Base-by-base conservation (phyloP, 2,888 invertebrate species). In the Escarpia spicata region DNA sequence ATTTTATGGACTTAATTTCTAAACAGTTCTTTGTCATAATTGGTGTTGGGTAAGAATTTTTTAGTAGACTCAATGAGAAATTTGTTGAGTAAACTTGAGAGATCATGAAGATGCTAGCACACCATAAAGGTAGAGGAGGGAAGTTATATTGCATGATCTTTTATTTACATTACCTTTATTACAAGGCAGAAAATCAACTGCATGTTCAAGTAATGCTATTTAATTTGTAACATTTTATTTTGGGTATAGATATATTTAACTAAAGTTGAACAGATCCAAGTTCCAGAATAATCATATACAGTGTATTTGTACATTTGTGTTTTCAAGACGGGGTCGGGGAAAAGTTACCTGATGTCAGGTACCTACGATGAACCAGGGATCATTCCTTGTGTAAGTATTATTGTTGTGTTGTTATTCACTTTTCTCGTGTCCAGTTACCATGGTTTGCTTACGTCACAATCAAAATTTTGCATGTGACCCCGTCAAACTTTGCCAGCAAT, bases 321-420 rank as follows among this genome's bases (percentile, higher is more conserved):
- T 26, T 75, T 75, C 19, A 92, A 96, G 96, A 95, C 95, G 90
- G 95, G 95, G 6, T 94, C 95, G 43, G 96, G 96, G 10, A 96
- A 96, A 93, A 95, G 95, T 92, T 95, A 95, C 93, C 93, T 96
- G 92, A 95, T 96, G 95, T 92, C 94, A 19, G 96, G 96, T 2
- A 94, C 94, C 92, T 95, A 95, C 19, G 94, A 95, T 43, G 95
- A 96, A 90, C 95, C 95, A 37, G 96, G 96, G 43, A 95, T 96
- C 90, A 94, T 95, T 26, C 95, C 95, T 44, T 94, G 94, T 94
- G 96, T 96, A 94, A 94, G 95, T 94, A 92, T 19, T 37, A 75
- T 45, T 15, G 37, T 45, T 91, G 26, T 91, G 10, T 43, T 45
- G 44, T 31, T 8, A 43, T 91, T 91, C 19, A 9, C 15, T 37